Evolutionary conservation across 2,113 vertebrate species (phyloP), one percentile per base, ranked within the genome.

Genomic region (Noctilio leporinus): DNA sequence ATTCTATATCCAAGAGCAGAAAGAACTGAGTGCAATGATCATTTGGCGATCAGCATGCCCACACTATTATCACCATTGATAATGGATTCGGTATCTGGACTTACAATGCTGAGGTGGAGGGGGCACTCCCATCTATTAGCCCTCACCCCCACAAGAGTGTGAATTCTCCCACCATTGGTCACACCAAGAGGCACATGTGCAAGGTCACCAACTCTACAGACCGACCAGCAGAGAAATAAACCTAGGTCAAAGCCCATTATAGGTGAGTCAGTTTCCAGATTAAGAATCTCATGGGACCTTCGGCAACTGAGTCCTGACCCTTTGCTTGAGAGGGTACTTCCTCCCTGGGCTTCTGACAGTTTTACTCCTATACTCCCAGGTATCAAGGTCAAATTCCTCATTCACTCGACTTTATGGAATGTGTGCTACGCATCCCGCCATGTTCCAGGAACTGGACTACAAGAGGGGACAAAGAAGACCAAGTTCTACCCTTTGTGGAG

Each of bases 41-140:
- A 43, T 33, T 9, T 9, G 5, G 1, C 59, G 15, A 77, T 5
- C 0, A 22, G 2, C 3, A 16, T 0, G 10, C 59, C 6, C n/a
- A 5, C 16, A 75, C 24, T 64, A 12, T 33, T 62, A 33, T 53
- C 49, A 49, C 65, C 40, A 19, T 19, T 70, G 38, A 26, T 7
- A n/a, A 49, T 15, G 4, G 30, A 10, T 67, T 75, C 67, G 43
- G n/a, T 43, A 30, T 7, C 47, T 20, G 3, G 8, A 2, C 16
- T 64, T 33, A 19, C 57, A 24, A 30, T 22, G 20, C 10, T 47
- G 28, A 45, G 62, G 14, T 67, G 14, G 19, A 10, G 55, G 35
- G 7, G 6, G 1, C 45, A 45, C 1, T 1, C 5, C 38, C n/a
- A 16, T 51, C 67, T 93, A 38, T 26, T 28, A 1, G 24, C 6